Base-by-base conservation (phyloP, 2,888 invertebrate species). In the Gasteruption jaculator region DNA sequence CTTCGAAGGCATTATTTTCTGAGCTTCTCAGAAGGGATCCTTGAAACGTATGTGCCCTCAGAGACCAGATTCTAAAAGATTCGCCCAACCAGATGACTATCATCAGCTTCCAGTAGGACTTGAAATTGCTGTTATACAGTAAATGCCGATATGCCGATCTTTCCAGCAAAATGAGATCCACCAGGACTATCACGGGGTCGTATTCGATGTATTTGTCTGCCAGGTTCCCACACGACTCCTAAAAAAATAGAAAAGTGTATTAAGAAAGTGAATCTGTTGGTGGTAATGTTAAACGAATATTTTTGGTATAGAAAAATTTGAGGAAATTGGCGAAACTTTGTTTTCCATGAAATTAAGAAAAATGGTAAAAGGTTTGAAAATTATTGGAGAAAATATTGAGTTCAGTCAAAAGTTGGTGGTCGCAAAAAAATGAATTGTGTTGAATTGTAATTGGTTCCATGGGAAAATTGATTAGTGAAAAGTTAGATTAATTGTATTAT, bases 151-250 rank as follows among this genome's bases (percentile, higher is more conserved):
- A 91, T 0, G 91, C 92, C 57, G 82, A 80, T 45, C 80, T 82
- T 29, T 87, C 86, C 54, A 93, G 76, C 8, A 94, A 72, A 19
- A 93, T 78, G 18, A 91, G 74, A 70, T 94, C 93, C 45, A 94
- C 85, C 59, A 90, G 78, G 0, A 91, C 83, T 50, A 93, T 85
- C 1, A 89, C 85, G n/a, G 83, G 79, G 62, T 94, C 94, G 68
- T 87, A 91, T 71, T 94, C 93, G 45, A 93, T 83, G 63, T 93
- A 94, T 66, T 91, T 91, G 68, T 94, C 94, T 1, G 89, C 88
- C 10, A 84, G 69, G 30, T 79, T 74, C 33, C 81, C 80, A 63
- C 94, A 94, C 48, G 76, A 75, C 7, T 77, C 79, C 93, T 93
- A 57, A 63, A 72, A 74, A 54, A 27, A 34, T 31, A 41, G 29